These are phyloP conservation scores for Craseonycteris thonglongyai DNA, from an alignment of 2,113 vertebrate species.

Conservation along the genomic window DNA sequence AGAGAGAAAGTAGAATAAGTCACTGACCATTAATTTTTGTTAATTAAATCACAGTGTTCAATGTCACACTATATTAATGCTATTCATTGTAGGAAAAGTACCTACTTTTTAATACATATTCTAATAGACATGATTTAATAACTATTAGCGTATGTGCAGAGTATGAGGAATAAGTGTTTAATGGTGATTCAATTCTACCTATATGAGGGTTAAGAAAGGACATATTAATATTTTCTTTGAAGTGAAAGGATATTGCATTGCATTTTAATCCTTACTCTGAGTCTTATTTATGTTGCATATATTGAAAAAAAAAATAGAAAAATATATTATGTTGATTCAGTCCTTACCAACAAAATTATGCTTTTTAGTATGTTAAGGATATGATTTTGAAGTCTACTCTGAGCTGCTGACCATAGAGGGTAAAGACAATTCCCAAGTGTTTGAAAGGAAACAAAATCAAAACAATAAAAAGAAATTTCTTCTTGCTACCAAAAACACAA, in stretches of 20 bases:
- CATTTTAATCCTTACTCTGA: not conserved
- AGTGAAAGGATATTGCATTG: not conserved
- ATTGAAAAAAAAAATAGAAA: not conserved
- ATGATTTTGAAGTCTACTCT: not conserved
- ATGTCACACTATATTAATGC: not conserved
- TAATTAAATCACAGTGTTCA: not conserved
- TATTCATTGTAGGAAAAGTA: not conserved
- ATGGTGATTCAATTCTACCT: not conserved
- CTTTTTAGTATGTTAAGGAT: not conserved
- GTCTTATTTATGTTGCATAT: not conserved
- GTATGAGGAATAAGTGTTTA: not conserved
- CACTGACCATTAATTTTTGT: not conserved
- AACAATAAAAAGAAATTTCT: not conserved
- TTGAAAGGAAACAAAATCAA: not conserved
- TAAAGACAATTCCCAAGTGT: not conserved
- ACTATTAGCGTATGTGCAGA: not conserved
- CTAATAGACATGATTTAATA: conserved; percentile 15
- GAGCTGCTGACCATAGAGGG: not conserved
- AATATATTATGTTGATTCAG: not conserved
- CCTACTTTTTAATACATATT: not conserved
- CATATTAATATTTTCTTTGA: not conserved
- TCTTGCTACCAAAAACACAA: not conserved
- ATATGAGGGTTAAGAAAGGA: not conserved
- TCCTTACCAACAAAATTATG: not conserved
- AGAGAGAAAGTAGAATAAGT: not conserved